Percentiles rank a stretch among this genome's conserved stretches.
Evolutionary conservation across 2,888 invertebrate genomes (phyloP).

Genomic region (Calameuta pallipes): DNA sequence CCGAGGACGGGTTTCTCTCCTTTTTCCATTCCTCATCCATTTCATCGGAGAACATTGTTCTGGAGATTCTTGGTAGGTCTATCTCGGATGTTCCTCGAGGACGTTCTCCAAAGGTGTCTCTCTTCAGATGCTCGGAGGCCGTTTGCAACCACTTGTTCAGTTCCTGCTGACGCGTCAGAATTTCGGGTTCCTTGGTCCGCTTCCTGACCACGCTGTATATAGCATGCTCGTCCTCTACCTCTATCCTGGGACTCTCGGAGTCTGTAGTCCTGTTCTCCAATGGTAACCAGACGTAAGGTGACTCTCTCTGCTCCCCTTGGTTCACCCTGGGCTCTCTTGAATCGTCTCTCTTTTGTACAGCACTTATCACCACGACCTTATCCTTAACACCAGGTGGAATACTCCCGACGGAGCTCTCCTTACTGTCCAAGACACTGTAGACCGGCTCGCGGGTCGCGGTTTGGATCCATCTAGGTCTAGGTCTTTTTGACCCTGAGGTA

Average conservation of each 20-base stretch:
- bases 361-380: slow-evolving; percentile 36
- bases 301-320: slow-evolving; percentile 21
- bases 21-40: slow-evolving; percentile 26
- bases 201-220: slow-evolving; percentile 52
- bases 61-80: slow-evolving; percentile 13
- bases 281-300: slow-evolving; percentile 15
- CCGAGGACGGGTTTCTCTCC: slow-evolving; percentile 20
- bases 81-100: slow-evolving; percentile 16
- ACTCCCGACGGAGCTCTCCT: slow-evolving; percentile 17
- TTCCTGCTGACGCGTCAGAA: slow-evolving; percentile 35
- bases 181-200: not conserved
- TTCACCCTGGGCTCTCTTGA: slow-evolving; percentile 17
- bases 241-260: not conserved
- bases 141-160: slow-evolving; percentile 49
- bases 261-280: not conserved
- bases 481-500: slow-evolving; percentile 11
- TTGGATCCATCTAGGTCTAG: slow-evolving; percentile 53
- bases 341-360: slow-evolving; percentile 18
- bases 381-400: slow-evolving; percentile 12
- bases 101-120: slow-evolving; percentile 6
- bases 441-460: slow-evolving; percentile 54
- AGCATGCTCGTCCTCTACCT: slow-evolving; percentile 41
- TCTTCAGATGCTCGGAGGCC: slow-evolving; percentile 35
- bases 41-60: slow-evolving; percentile 11
- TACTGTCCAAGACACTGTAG: slow-evolving; percentile 49